Evolutionary conservation across 2,888 invertebrate genomes (phyloP).

Genomic region (Protodeltote pygarga): DNA sequence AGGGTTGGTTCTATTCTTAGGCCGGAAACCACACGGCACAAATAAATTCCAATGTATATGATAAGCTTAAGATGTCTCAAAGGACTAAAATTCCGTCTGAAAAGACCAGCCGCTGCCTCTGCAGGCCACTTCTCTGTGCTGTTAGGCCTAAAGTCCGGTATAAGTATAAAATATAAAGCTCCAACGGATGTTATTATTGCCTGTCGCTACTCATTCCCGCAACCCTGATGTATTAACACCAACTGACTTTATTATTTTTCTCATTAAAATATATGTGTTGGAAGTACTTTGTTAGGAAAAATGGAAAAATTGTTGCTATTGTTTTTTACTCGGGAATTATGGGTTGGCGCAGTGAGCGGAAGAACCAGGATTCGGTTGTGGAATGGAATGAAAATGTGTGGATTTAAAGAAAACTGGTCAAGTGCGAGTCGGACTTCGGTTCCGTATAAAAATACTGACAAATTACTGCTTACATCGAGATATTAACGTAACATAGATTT

Average conservation of each 20-base stretch:
- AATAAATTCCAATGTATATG: too few relatives aligned
- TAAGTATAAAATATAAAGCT: conserved; percentile 52
- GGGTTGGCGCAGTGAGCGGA: neutral
- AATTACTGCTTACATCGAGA: too few relatives aligned
- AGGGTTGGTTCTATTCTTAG: too few relatives aligned
- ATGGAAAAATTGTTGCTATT: conserved; percentile 6
- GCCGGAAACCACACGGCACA: too few relatives aligned
- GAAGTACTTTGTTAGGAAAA: neutral
- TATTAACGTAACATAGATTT: too few relatives aligned
- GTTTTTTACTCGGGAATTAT: conserved; percentile 4
- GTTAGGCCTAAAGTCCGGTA: conserved; percentile 39
- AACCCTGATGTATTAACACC: conserved; percentile 45
- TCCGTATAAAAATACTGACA: too few relatives aligned
- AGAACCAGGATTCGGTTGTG: neutral
- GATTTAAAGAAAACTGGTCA: conserved; percentile 4
- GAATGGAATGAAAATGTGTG: neutral
- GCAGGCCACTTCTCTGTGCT: conserved; percentile 17
- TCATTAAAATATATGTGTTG: conserved; percentile 35
- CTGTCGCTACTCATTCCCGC: conserved; percentile 50
- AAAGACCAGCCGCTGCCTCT: conserved; percentile 12
- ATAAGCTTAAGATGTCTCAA: too few relatives aligned
- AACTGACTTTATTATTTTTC: conserved; percentile 23
- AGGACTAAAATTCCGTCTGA: neutral
- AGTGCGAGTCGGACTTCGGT: too few relatives aligned
- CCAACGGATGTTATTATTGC: conserved; percentile 53